phyloP scores from a whole-genome alignment of 2,113 vertebrate species.

The Pseudolaguvia tuberculata region DNA sequence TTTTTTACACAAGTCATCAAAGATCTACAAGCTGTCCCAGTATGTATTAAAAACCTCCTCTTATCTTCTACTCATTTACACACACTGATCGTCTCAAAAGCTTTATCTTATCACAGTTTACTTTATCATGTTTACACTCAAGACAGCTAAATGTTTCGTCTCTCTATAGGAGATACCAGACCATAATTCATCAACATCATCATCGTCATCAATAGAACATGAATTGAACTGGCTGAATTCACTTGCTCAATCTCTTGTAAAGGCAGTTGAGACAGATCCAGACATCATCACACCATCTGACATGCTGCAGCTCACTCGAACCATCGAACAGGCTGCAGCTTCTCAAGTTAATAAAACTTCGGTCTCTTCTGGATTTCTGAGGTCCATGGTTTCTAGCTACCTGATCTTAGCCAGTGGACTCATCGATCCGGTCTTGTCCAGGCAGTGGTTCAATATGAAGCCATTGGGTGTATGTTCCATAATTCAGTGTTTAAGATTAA shows the following conservation, averaged over 20 bases:
- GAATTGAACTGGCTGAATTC: constrained; percentile 48
- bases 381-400: constrained; percentile 44
- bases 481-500: too few species aligned
- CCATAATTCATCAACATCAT: constrained; percentile 46
- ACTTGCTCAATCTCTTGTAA: constrained; percentile 53
- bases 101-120: constrained; percentile 8
- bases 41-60: constrained; percentile 53
- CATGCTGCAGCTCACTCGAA: constrained; percentile 45
- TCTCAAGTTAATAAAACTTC: constrained; percentile 28
- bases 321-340: constrained; percentile 43
- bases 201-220: constrained; percentile 33
- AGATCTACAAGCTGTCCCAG: constrained; percentile 53
- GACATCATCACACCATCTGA: constrained; percentile 45
- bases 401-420: constrained; percentile 51
- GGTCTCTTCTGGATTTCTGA: constrained; percentile 23
- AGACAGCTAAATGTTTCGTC: neutral
- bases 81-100: neutral
- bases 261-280: constrained; percentile 32
- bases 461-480: constrained; percentile 34
- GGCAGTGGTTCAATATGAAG: constrained; percentile 44
- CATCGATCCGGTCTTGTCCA: constrained; percentile 38
- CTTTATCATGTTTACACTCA: neutral
- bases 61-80: neutral
- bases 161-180: constrained; percentile 51
- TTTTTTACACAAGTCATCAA: constrained; percentile 60